phyloP scores from a whole-genome alignment of 2,797 vertebrate species.

The Scomberomorus guttatus region DNA sequence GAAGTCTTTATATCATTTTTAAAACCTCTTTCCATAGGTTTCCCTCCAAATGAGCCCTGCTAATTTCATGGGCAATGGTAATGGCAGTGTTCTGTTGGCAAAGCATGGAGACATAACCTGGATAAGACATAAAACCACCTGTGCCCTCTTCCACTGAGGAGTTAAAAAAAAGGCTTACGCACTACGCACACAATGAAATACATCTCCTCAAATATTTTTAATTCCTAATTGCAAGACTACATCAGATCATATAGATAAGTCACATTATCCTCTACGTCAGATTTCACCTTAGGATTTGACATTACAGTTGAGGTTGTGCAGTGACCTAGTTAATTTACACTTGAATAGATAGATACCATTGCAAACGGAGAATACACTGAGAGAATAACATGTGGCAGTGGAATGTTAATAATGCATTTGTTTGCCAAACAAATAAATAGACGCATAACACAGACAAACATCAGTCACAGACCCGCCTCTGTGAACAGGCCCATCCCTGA shows the following conservation, averaged over 20 bases:
- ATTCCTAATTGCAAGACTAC: not conserved
- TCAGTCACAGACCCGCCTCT: conserved; percentile 81
- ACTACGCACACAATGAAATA: conserved; percentile 10
- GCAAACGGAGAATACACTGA: conserved; percentile 60
- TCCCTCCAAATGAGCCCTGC: conserved; percentile 58
- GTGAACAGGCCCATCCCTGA: conserved; percentile 77
- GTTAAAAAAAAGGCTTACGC: conserved; percentile 7
- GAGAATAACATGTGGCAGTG: conserved; percentile 74
- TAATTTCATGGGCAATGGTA: conserved; percentile 68
- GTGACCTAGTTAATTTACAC: conserved; percentile 73
- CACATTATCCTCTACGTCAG: conserved; percentile 18
- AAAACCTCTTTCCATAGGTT: conserved; percentile 60
- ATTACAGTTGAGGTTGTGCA: conserved; percentile 23
- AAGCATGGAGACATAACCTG: conserved; percentile 33
- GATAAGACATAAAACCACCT: conserved; percentile 58
- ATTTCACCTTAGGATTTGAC: conserved; percentile 38
- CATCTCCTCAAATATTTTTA: conserved; percentile 27
- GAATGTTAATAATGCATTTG: conserved; percentile 83
- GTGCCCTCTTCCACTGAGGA: conserved; percentile 28
- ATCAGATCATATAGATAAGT: conserved; percentile 11
- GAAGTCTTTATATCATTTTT: conserved; percentile 61
- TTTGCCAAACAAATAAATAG: conserved; percentile 84
- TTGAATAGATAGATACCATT: conserved; percentile 68
- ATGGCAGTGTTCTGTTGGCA: conserved; percentile 54
- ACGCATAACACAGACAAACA: conserved; percentile 81